Percentiles rank a stretch among this genome's conserved stretches.
Evolutionary conservation across 2,113 vertebrate species (phyloP).

Genomic region (Podarcis muralis): DNA sequence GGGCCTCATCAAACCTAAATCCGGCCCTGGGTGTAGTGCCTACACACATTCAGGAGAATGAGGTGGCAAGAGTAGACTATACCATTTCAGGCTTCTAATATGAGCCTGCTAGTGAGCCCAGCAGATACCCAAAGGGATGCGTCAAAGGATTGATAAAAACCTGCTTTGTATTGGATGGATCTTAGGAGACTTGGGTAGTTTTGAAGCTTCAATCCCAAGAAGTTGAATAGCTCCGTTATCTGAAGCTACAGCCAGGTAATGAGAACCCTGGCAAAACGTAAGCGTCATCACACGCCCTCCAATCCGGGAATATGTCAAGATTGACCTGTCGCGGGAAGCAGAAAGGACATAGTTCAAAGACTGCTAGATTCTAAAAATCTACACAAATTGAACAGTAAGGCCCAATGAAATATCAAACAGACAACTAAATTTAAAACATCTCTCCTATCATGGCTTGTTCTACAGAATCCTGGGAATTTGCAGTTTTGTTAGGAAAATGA

Average conservation of each 20-base stretch:
- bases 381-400: not conserved
- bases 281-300: constrained; percentile 93
- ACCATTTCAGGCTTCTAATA: not conserved
- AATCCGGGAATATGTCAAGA: constrained; percentile 91
- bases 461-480: not conserved
- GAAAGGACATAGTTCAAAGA: not conserved
- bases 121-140: not conserved
- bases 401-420: constrained; percentile 15
- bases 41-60: not conserved
- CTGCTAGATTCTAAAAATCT: not conserved
- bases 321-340: constrained; percentile 78
- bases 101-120: not conserved
- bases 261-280: constrained; percentile 96
- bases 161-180: constrained; percentile 94
- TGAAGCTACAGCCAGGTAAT: constrained; percentile 92
- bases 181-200: constrained; percentile 96
- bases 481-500: not conserved
- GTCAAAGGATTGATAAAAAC: constrained; percentile 64
- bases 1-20: no score
- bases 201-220: constrained; percentile 91
- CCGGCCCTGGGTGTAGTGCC: no score
- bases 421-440: not conserved
- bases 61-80: not conserved
- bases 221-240: constrained; percentile 95
- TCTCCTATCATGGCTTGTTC: not conserved